Evolutionary conservation across 2,888 invertebrate genomes (phyloP), one percentile per base, ranked within the genome.

Genomic region (Lamellibrachia satsuma): DNA sequence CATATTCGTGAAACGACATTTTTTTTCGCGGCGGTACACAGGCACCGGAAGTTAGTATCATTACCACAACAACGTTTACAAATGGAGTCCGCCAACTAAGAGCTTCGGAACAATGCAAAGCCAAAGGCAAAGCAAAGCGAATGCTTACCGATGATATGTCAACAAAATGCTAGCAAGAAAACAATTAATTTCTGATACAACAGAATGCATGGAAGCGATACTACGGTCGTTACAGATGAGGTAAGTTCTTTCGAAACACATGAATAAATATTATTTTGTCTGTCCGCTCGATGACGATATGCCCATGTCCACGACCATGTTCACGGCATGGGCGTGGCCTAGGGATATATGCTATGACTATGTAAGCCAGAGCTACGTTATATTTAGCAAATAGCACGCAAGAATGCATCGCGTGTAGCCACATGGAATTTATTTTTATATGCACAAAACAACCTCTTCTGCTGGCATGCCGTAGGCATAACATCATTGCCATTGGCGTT

Each of bases 21-120:
- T 75, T 75, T 4, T 75, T 3, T 75, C 22, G 75, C 75, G 75
- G 22, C 22, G n/a, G 75, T 75, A 75, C 75, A 75, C 75, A 75
- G 15, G 75, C 75, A 75, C 75, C 75, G 75, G 75, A 75, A 75
- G 75, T 75, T 75, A 75, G 75, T 75, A 75, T 75, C 75, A 75
- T 75, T 75, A 75, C 75, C 75, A 75, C 75, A 75, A 75, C 75
- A 75, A 75, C 75, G 75, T 75, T 75, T 75, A 75, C 75, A 75
- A 75, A 75, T 75, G 75, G 75, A 75, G 75, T 75, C 75, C 22
- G 75, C 75, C 75, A 75, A 75, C 75, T 22, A 22, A 75, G 22
- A 75, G n/a, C 75, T 75, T 75, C 55, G 55, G 55, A 55, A 55
- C 55, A 7, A 55, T 9, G 3, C 55, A 55, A 55, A n/a, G n/a